Conservation (phyloP, 2,888 invertebrate genomes). For the Brachyptera risi region DNA sequence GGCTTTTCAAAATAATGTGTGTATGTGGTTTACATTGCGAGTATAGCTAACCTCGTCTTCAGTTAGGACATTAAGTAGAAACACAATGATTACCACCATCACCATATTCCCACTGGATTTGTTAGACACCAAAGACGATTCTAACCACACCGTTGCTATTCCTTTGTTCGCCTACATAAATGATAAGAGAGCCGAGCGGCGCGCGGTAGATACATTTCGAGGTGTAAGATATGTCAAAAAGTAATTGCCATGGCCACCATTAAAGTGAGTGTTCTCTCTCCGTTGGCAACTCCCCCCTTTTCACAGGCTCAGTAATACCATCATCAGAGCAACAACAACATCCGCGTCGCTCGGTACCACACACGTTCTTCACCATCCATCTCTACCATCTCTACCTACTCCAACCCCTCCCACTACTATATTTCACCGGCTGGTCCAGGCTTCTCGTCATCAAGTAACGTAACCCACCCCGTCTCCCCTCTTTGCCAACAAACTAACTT, state of each 20-base stretch:
- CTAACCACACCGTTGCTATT: not conserved
- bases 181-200: not conserved
- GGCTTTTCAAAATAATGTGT: no score
- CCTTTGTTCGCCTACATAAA: not conserved
- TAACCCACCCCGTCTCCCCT: not conserved
- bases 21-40: not conserved
- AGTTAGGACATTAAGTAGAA: not conserved
- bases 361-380: not conserved
- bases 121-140: not conserved
- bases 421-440: not conserved
- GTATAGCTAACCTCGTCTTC: not conserved
- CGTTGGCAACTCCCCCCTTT: no score
- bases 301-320: no score
- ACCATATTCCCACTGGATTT: not conserved
- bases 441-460: not conserved
- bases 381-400: not conserved
- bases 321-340: no score
- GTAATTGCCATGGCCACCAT: not conserved
- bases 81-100: not conserved
- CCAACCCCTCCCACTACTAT: not conserved
- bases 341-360: no score
- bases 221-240: not conserved
- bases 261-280: not conserved
- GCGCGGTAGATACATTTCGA: not conserved
- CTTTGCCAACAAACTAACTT: not conserved